Evolutionary conservation across 2,797 vertebrate genomes (phyloP), one percentile per base, ranked within the genome.

Genomic region (Lagorchestes hirsutus): DNA sequence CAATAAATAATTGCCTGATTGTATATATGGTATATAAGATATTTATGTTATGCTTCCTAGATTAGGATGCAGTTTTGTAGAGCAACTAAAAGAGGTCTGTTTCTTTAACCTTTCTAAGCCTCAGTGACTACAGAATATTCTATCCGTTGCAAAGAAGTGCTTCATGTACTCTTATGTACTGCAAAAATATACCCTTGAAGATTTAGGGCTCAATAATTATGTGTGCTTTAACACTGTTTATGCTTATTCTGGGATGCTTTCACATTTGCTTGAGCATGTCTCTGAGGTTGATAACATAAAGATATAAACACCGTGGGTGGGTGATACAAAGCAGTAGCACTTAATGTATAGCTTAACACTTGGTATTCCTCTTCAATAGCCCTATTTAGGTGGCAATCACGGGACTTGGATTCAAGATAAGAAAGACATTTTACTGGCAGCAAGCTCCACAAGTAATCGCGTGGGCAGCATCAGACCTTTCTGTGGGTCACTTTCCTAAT

Each of bases 371-470:
- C 46, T 55, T 55, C 16, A 62, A 3, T 13, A 8, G 52, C 97
- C 91, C 90, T 94, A 31, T 95, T 97, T 96, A 97, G 82, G 82
- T 96, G 92, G 93, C 54, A 97, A 96, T 95, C 94, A 87, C 57
- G 91, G 95, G 82, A 56, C 90, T 94, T 96, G 92, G 90, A 95
- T 96, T 97, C 10, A 57, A 98, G 96, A 96, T 97, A 96, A 93
- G 95, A 97, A 96, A 94, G 90, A 97, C 93, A 92, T 97, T 97
- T 98, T 97, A 59, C 95, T 96, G 95, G 93, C 92, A 96, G 96
- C 0, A 0, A 90, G 95, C 91, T 98, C 50, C 0, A 9, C 93
- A 97, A 97, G 92, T 97, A 98, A 98, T 97, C 97, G 91, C 93
- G 52, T 97, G 94, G 95, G 95, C 92, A 96, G 82, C 58, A 95